A percentile compares a stretch with the other conserved stretches of the same genome.
Evolutionary conservation across 2,113 vertebrate genomes (phyloP).

Genomic region (Nycticryphes semicollaris): DNA sequence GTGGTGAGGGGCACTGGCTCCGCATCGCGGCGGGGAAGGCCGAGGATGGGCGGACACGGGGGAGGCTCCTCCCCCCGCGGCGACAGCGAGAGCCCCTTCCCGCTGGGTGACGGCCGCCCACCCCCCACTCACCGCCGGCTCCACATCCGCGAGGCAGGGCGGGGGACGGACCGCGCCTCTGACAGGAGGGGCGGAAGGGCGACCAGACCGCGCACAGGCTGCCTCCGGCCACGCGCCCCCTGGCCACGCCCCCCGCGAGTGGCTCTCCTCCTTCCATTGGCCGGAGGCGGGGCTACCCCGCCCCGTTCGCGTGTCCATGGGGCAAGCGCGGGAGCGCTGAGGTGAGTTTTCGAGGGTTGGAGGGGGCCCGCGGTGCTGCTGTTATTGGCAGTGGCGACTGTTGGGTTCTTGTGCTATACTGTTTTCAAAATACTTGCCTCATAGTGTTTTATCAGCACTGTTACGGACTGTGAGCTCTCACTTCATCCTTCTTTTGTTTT

Average conservation of each 20-base stretch:
- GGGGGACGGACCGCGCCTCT: background rate
- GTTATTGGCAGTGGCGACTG: no score
- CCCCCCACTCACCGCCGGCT: conserved; percentile 46
- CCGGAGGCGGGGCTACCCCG: background rate
- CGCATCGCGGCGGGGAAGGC: background rate
- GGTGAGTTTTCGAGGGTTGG: accelerated
- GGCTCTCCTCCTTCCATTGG: background rate
- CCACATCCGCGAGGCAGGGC: conserved; percentile 14
- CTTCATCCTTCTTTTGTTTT: background rate
- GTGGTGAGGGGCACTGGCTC: background rate
- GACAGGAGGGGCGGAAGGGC: background rate
- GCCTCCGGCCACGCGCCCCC: background rate
- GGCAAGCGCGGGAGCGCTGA: background rate
- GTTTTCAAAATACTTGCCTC: accelerated
- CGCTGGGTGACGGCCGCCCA: background rate
- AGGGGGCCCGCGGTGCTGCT: no score
- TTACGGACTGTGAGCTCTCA: accelerated
- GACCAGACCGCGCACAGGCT: background rate
- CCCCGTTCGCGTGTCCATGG: background rate
- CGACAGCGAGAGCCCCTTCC: background rate
- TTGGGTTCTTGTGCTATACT: accelerated
- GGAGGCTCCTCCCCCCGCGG: background rate
- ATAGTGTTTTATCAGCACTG: accelerated
- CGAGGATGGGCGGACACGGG: background rate
- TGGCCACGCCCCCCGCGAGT: background rate